Evolutionary conservation across 2,797 vertebrate genomes (phyloP).

Genomic region (Cynodonichthys magdalenae): DNA sequence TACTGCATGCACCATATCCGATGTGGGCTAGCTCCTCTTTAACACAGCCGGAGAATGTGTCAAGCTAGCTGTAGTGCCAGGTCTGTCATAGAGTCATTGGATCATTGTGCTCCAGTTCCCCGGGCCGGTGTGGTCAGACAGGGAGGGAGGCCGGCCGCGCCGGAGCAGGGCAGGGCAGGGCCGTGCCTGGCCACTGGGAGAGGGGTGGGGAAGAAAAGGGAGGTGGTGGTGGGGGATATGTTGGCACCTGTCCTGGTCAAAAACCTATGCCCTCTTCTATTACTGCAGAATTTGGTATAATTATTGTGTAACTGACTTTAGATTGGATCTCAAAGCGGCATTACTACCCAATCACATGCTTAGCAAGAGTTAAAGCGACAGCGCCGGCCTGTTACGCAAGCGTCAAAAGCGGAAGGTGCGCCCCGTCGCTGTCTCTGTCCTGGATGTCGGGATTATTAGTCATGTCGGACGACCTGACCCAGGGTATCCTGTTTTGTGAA

Average conservation of each 20-base stretch:
- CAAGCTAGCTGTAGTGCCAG: slow-evolving; percentile 15
- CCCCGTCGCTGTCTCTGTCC: slow-evolving; percentile 55
- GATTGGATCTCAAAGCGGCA: slow-evolving; percentile 13
- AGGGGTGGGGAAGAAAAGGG: slow-evolving; percentile 19
- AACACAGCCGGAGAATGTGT: slow-evolving; percentile 26
- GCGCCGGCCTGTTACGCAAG: slow-evolving; percentile 74
- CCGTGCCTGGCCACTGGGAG: slow-evolving; percentile 45
- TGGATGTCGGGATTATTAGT: slow-evolving; percentile 33
- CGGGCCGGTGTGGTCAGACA: no score
- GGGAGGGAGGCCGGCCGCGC: slow-evolving; percentile 32
- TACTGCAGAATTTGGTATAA: slow-evolving; percentile 24
- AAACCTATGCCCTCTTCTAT: slow-evolving; percentile 9
- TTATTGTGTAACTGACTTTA: slow-evolving; percentile 13
- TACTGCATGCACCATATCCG: slow-evolving; percentile 51
- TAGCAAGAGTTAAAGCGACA: slow-evolving; percentile 37
- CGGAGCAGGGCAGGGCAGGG: slow-evolving; percentile 61
- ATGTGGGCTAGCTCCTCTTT: slow-evolving; percentile 14
- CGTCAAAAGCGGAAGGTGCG: slow-evolving; percentile 65
- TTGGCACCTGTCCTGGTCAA: slow-evolving; percentile 52
- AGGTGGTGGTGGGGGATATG: slow-evolving; percentile 4
- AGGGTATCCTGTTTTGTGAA: slow-evolving; percentile 22
- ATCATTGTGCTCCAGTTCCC: neutral
- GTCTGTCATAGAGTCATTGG: slow-evolving; percentile 37
- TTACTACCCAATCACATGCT: slow-evolving; percentile 33
- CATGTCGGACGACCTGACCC: slow-evolving; percentile 42